Base-by-base conservation (phyloP, 2,113 vertebrate genomes). In the Otis tarda region DNA sequence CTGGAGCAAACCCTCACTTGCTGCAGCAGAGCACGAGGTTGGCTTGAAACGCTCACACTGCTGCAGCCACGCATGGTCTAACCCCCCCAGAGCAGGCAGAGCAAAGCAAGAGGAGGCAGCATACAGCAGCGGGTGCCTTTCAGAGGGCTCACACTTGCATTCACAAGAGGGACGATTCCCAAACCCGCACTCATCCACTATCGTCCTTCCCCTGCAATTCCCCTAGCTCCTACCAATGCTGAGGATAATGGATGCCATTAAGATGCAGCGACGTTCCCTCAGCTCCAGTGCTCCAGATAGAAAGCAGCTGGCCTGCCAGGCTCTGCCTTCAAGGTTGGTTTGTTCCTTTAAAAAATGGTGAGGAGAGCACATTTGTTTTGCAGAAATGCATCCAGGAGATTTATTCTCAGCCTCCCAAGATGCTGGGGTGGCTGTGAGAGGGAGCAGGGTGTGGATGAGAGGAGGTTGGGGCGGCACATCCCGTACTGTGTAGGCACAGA, bases 231-330 rank as follows among this genome's bases (percentile, higher is more conserved):
- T 37, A 23, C 69, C 30, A 43, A 4, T 43, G 69, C 76, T 0
- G 2, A 56, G 56, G 86, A 83, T 68, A 95, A 86, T 39, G 70
- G 41, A 81, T 56, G 65, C 95, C 83, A 92, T 94, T 96, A 90
- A 81, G 80, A 94, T 89, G 90, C 92, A 96, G 80, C 5, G 18
- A 91, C 0, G 11, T 57, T 89, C 41, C 31, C 27, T 24, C n/a
- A 67, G 89, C 64, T 95, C 77, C 67, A 79, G 83, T 20, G 4
- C 28, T 88, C 87, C 89, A 82, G 65, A 93, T 59, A 84, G 57
- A 75, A 89, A 87, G 92, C 88, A 94, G 92, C 85, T 84, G 83
- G 75, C 71, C 80, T 87, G 80, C 59, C 88, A 87, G 39, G 52
- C 86, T 94, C 86, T 90, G 94, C 53, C 31, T 87, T 79, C 83